phyloP scores from a whole-genome alignment of 2,113 vertebrate genomes.

The Eclectus roratus region DNA sequence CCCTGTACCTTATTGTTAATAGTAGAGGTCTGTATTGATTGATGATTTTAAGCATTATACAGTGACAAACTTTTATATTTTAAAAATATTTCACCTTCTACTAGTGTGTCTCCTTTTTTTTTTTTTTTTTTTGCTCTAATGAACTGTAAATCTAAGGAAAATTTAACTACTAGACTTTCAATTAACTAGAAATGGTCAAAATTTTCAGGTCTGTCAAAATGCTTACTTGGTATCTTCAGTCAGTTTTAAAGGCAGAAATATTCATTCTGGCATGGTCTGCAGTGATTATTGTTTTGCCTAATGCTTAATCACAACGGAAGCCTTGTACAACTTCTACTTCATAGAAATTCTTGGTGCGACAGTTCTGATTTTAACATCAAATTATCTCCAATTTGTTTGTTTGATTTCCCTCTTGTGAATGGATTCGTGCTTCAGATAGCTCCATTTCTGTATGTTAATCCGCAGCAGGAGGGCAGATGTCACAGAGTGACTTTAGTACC shows the following conservation, averaged over 20 bases:
- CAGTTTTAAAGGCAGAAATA: constrained; percentile 37
- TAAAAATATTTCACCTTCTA: not conserved
- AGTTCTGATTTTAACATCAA: constrained; percentile 71
- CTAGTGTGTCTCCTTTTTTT: not conserved
- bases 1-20: not conserved
- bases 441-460: constrained; percentile 71
- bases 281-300: constrained; percentile 63
- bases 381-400: constrained; percentile 76
- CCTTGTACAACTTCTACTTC: constrained; percentile 61
- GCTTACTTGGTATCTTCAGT: constrained; percentile 28
- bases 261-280: constrained; percentile 53
- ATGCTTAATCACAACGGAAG: constrained; percentile 65
- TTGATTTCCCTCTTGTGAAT: constrained; percentile 70
- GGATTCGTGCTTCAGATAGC: constrained; percentile 46
- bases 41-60: not conserved
- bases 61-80: not conserved
- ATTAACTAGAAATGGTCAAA: not conserved
- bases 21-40: not conserved
- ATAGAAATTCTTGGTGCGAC: not conserved
- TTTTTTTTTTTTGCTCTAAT: not conserved
- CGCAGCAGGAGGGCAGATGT: constrained; percentile 74
- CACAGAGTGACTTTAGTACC: constrained; percentile 74
- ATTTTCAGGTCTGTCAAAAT: constrained; percentile 44
- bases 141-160: not conserved
- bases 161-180: not conserved